Base-by-base conservation (phyloP, 2,888 invertebrate genomes). In the Brenthis ino region DNA sequence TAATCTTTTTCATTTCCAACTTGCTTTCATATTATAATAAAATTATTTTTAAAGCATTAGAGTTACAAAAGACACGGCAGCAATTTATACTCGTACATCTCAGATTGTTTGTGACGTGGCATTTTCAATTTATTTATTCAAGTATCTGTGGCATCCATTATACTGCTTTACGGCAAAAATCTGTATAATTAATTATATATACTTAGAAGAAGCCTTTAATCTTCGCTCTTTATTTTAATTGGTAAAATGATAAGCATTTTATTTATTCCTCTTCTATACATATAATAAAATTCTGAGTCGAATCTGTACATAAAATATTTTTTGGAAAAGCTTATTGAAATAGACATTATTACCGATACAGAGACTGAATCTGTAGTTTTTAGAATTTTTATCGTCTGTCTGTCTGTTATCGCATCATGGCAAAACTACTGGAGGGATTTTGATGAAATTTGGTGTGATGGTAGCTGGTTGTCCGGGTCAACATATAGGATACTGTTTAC, bases 81-180 rank as follows among this genome's bases (percentile, higher is more conserved):
- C 68, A 64, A 68, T 69, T 74, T 70, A 67, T 71, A 68, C n/a
- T n/a, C n/a, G n/a, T n/a, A n/a, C 55, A 57, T 67, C 68, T 65
- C 58, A 70, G 66, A 67, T 69, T 72, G 64, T 73, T 71, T 68
- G 55, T 67, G 72, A 74, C 66, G 69, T 64, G 57, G 65, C 70
- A 63, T 65, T 68, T 69, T 65, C 57, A 71, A 67, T 71, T 73
- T 73, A 67, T 72, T 72, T 74, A 68, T 67, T 70, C 72, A 72
- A 72, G 65, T 69, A 67, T 72, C 65, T 67, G 68, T 57, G 48
- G 65, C 51, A 65, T 69, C 64, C 66, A 72, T 69, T 65, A 65
- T 56, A 33, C 56, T 24, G 56, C 55, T 69, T 65, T 56, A 55
- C 64, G 67, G 57, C 56, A 65, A 63, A 50, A 69, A 58, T 56